phyloP scores from a whole-genome alignment of 2,888 invertebrate species.

The Chymomyza caudatula region DNA sequence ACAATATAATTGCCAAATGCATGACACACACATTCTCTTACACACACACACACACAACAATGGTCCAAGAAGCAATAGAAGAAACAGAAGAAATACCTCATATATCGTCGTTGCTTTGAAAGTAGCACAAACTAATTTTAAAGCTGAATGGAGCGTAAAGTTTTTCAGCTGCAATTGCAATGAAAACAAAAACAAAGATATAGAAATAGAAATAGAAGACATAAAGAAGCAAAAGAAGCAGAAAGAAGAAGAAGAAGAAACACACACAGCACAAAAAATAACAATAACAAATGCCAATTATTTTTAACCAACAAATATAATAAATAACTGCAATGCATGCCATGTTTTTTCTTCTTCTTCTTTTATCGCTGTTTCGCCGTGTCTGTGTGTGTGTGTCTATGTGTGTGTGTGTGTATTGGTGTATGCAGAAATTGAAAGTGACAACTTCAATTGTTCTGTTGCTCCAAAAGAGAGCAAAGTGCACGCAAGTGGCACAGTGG shows the following conservation, averaged over 20 bases:
- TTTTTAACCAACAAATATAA: neutral
- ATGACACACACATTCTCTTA: too few species aligned
- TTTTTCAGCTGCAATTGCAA: constrained; percentile 65
- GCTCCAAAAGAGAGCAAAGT: neutral
- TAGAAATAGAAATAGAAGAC: neutral
- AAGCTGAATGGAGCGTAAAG: constrained; percentile 71
- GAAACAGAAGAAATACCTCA: neutral
- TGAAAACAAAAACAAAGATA: constrained; percentile 24
- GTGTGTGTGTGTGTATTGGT: too few species aligned
- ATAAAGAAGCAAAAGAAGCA: neutral
- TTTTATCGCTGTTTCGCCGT: too few species aligned
- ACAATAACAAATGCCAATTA: neutral
- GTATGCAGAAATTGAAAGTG: neutral
- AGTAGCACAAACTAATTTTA: constrained; percentile 60
- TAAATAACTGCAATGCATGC: neutral
- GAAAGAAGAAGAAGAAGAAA: neutral
- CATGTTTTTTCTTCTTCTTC: neutral
- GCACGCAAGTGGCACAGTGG: too few species aligned
- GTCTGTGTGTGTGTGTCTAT: too few species aligned
- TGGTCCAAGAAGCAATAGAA: neutral
- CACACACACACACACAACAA: neutral
- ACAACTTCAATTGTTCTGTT: neutral
- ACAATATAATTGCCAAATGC: neutral
- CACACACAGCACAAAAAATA: neutral
- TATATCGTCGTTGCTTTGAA: neutral